Evolutionary conservation across 2,888 invertebrate species (phyloP), one percentile per base, ranked within the genome.

Genomic region (Caenorhabditis auriculariae): DNA sequence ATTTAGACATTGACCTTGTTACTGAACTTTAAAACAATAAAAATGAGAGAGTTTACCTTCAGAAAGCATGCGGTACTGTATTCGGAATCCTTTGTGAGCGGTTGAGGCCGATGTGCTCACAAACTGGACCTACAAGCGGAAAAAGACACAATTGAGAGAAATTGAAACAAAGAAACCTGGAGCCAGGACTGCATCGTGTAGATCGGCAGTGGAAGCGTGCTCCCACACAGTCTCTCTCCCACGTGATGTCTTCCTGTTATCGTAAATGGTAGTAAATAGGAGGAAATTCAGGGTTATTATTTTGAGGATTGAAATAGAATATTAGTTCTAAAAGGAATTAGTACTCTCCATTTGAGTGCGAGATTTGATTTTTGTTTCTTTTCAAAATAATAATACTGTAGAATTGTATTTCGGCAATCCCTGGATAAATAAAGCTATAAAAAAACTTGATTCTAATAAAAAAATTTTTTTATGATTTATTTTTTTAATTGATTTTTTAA

Each of bases 61-160:
- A 7, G 72, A 69, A 12, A 77, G 57, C 39, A 80, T 79, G 19
- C 68, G 46, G 47, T 72, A 74, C 27, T 64, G 63, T 26, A 73
- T 70, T 27, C 54, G 19, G 50, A 75, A 76, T 23, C 72, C 72
- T 21, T 57, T 32, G 27, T 71, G 56, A n/a, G 24, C 39, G 15
- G 46, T 49, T 12, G 35, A 42, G 0, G 49, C 48, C 7, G 63
- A 47, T 12, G 55, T 54, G 1, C 62, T 52, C 2, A 61, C 68
- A 47, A 75, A 73, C 24, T 62, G 59, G 23, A 70, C 60, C 27
- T 58, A 45, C 12, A 71, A 35, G 1, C n/a, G n/a, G n/a, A n/a
- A n/a, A n/a, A n/a, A n/a, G n/a, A n/a, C n/a, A n/a, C n/a, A n/a
- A n/a, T n/a, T n/a, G 19, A 29, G 23, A 29, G 23, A 15, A 26